Base-by-base conservation (phyloP, 2,113 vertebrate species). In the Lophotis ruficrista region DNA sequence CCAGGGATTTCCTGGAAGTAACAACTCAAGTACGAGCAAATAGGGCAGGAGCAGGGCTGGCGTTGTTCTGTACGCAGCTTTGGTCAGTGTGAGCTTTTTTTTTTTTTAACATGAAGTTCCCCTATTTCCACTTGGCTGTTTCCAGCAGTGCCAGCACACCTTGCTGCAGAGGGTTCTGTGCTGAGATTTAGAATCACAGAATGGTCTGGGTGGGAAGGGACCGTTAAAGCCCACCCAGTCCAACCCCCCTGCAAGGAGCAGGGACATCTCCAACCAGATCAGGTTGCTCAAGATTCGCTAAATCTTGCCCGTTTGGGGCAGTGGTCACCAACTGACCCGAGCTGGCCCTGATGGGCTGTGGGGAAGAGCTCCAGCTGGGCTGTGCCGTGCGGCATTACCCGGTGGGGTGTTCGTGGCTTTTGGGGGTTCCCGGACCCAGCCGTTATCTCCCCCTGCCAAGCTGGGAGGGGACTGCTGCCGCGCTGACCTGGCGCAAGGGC, bases 351-450 rank as follows among this genome's bases (percentile, higher is more conserved):
- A 2, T 7, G 23, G n/a, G 45, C 35, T 56, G 66, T n/a, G 12
- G 48, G 47, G 45, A 53, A 7, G 30, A 25, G 45, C 45, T 43
- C 38, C 9, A 5, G 8, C 16, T 0, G 2, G 6, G 47, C 60
- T n/a, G 48, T n/a, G 50, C 50, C 61, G 7, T 2, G 2, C 0
- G 11, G 28, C 23, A 3, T 3, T 24, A 10, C 48, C 5, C 1
- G 16, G 16, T 4, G 33, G 30, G 37, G 12, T 6, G 4, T 9
- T 35, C 31, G 3, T 0, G 2, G n/a, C 20, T 30, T 24, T 6
- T 71, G 14, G 41, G 47, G 10, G 7, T 14, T 14, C 66, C 38
- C 4, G 28, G 21, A 1, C 30, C 30, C 10, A 10, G 16, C 25
- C 54, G 22, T 2, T 9, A 1, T 18, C n/a, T 57, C 24, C 23